These are phyloP conservation scores for Diplolepis rosae DNA, from an alignment of 2,888 invertebrate genomes.

Conservation along the genomic window DNA sequence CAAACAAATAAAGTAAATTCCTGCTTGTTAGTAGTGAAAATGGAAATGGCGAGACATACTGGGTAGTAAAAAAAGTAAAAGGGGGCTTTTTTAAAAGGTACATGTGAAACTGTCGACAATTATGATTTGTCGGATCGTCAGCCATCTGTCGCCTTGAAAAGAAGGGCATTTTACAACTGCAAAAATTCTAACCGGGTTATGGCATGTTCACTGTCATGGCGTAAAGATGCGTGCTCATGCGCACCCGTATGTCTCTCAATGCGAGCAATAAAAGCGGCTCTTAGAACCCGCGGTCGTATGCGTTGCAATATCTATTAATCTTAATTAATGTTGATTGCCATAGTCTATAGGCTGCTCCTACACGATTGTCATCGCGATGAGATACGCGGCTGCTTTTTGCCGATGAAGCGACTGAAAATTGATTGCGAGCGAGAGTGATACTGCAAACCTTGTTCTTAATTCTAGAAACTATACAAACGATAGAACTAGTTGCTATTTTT, in stretches of 20 bases:
- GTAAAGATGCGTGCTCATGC: constrained; percentile 17
- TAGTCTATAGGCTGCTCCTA: constrained; percentile 17
- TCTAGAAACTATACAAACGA: background rate
- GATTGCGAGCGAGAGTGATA: constrained; percentile 3
- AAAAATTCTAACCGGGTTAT: constrained; percentile 29
- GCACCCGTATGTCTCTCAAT: constrained; percentile 25
- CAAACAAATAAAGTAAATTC: constrained; percentile 19
- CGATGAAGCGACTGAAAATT: constrained; percentile 12
- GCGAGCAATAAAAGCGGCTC: constrained; percentile 7
- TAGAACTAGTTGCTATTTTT: background rate
- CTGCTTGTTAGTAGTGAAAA: constrained; percentile 5
- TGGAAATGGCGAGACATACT: constrained; percentile 14
- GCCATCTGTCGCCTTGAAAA: constrained; percentile 64
- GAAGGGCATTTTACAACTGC: constrained; percentile 27
- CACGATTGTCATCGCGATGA: constrained; percentile 26
- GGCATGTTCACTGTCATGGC: constrained; percentile 19
- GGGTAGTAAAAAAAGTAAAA: background rate
- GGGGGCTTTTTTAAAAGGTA: constrained; percentile 16
- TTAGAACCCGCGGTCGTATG: constrained; percentile 6
- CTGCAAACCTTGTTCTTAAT: constrained; percentile 21
- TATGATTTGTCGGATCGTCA: constrained; percentile 69
- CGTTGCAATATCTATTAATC: constrained; percentile 30
- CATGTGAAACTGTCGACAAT: constrained; percentile 4
- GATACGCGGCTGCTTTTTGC: constrained; percentile 17
- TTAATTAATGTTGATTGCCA: constrained; percentile 28